These are phyloP conservation scores for Rhincodon typus DNA, from an alignment of 2,797 vertebrate species.

Conservation along the genomic window DNA sequence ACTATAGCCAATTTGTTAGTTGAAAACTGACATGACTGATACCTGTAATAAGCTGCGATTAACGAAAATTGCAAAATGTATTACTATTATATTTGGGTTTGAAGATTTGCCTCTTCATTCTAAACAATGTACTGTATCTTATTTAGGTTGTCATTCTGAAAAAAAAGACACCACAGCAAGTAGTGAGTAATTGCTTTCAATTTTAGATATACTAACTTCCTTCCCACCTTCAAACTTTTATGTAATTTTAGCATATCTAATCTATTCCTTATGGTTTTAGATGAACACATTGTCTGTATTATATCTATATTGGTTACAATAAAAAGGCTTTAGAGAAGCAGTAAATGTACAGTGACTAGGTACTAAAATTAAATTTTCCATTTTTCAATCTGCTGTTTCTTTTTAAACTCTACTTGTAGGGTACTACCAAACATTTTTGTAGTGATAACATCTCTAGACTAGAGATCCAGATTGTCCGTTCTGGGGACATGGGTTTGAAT, in stretches of 20 bases:
- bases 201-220: conserved; percentile 19
- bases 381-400: neutral
- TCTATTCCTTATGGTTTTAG: neutral
- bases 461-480: no score
- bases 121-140: conserved; percentile 25
- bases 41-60: neutral
- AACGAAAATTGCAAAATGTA: neutral
- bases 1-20: neutral
- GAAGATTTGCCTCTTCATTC: conserved; percentile 25
- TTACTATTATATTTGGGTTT: neutral
- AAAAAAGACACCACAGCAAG: conserved; percentile 25
- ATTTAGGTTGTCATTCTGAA: conserved; percentile 37
- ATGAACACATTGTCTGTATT: neutral
- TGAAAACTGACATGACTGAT: neutral
- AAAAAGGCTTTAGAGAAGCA: neutral
- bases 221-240: conserved; percentile 19
- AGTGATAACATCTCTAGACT: no score
- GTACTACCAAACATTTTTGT: neutral
- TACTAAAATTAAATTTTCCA: neutral
- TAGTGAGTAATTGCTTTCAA: conserved; percentile 37
- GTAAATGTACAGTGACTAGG: neutral
- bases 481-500: no score
- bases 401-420: neutral
- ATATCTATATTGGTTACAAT: neutral
- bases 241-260: neutral